phyloP scores from a whole-genome alignment of 2,797 vertebrate species.

The Enteromius mattozi region DNA sequence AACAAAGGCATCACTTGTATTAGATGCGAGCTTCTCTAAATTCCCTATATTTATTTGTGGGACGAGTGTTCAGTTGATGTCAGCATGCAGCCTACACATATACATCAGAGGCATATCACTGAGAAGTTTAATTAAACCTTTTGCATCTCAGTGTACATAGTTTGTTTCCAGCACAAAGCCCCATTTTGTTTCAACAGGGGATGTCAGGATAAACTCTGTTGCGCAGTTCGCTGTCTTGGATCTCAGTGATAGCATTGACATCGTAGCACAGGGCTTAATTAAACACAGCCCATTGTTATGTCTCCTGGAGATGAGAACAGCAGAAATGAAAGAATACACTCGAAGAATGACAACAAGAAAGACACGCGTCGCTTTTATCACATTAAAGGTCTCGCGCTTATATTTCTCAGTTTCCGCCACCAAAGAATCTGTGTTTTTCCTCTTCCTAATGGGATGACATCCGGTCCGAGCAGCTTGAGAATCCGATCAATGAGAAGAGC shows the following conservation, averaged over 20 bases:
- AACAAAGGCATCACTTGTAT: neutral
- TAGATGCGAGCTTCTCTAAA: neutral
- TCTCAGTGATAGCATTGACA: slow-evolving; percentile 34
- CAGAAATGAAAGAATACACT: slow-evolving; percentile 22
- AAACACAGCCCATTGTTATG: slow-evolving; percentile 42
- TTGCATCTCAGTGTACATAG: slow-evolving; percentile 25
- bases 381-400: neutral
- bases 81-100: neutral
- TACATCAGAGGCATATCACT: slow-evolving; percentile 4
- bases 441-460: slow-evolving; percentile 35
- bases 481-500: slow-evolving; percentile 69
- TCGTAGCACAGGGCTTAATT: slow-evolving; percentile 50
- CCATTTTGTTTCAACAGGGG: slow-evolving; percentile 35
- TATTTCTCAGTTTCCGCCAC: slow-evolving; percentile 34
- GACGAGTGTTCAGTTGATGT: neutral
- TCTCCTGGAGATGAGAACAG: slow-evolving; percentile 34
- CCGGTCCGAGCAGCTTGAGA: slow-evolving; percentile 63
- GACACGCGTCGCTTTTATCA: slow-evolving; percentile 29
- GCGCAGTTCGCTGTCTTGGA: slow-evolving; percentile 8
- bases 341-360: slow-evolving; percentile 40
- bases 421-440: slow-evolving; percentile 35
- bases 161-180: slow-evolving; percentile 1
- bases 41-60: slow-evolving; percentile 3
- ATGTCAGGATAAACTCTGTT: slow-evolving; percentile 24
- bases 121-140: slow-evolving; percentile 33